Base-by-base conservation (phyloP, 2,113 vertebrate species). In the Labeo rohita region DNA sequence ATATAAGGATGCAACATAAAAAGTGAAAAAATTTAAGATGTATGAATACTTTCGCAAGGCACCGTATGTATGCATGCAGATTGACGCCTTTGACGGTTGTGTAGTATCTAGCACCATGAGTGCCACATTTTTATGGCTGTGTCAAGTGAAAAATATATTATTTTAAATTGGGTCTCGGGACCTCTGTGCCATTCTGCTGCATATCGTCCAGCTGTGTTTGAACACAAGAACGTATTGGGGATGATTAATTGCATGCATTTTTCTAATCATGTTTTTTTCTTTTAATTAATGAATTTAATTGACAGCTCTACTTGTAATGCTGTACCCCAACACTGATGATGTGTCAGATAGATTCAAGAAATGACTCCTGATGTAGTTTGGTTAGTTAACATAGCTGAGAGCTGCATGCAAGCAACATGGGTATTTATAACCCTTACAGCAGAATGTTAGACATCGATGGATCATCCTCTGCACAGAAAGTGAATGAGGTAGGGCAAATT, bases 401-500 rank as follows among this genome's bases (percentile, higher is more conserved):
- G 73, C 43, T 50, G 45, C 45, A 63, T 39, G 16, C 59, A 77
- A 50, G 76, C 45, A 43, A 80, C 50, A 66, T n/a, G 54, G 54
- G 61, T 77, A 52, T 70, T 77, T 78, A 45, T 66, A 43, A 85
- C 72, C 63, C 85, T 83, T 56, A 18, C 56, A 82, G 85, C 85
- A 78, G 61, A 80, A 76, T 77, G 65, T 82, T 73, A 13, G 85
- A 61, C 49, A 73, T 61, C 78, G 77, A 77, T 87, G 77, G 81
- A 79, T 82, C 79, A 74, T 83, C 61, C 11, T 84, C 83, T 72
- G n/a, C 23, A 66, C 56, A 66, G 73, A 83, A 89, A 87, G 86
- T 28, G 12, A 75, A 72, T 66, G 83, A 85, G 66, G 83, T 49
- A 54, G 47, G 84, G 65, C 75, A 87, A 89, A 89, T 85, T 72